These are phyloP conservation scores for Triplophysa rosa DNA, from an alignment of 2,113 vertebrate genomes.

Conservation along the genomic window DNA sequence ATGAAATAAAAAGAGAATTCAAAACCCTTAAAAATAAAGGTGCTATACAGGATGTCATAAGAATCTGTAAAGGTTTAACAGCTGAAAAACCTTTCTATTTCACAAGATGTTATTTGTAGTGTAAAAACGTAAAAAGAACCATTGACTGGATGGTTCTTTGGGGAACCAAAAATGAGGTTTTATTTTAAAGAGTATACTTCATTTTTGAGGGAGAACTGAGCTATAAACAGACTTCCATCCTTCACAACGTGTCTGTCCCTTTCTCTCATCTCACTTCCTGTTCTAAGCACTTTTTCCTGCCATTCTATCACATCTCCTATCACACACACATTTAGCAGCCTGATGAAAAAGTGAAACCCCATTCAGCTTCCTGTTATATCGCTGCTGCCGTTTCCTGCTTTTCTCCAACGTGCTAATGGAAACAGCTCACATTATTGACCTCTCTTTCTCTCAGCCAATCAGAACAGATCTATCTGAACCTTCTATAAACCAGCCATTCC, in stretches of 20 bases:
- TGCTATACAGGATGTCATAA: too few species aligned
- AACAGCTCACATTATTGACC: conserved; percentile 28
- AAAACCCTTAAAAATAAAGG: not conserved
- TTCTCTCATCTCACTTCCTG: conserved; percentile 39
- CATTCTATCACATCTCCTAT: conserved; percentile 40
- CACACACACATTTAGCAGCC: conserved; percentile 22
- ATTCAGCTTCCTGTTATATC: conserved; percentile 35
- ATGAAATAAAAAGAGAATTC: not conserved
- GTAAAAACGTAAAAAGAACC: too few species aligned
- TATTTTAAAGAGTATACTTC: too few species aligned
- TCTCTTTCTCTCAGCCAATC: conserved; percentile 4
- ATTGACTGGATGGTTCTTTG: too few species aligned
- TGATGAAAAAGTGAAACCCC: conserved; percentile 45
- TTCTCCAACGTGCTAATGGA: conserved; percentile 32
- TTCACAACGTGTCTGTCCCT: conserved; percentile 20
- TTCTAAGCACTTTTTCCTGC: conserved; percentile 28
- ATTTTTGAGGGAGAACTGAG: not conserved
- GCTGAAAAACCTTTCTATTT: too few species aligned
- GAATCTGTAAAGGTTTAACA: too few species aligned
- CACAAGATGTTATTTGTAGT: too few species aligned
- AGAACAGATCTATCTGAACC: not conserved
- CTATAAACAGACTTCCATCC: conserved; percentile 43
- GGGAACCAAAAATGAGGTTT: too few species aligned
- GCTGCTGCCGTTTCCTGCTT: conserved; percentile 55
- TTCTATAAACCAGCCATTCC: not conserved